Percentiles rank a stretch among this genome's conserved stretches.
Conservation (phyloP, 2,113 vertebrate species). For the Zosterops pallidus region DNA sequence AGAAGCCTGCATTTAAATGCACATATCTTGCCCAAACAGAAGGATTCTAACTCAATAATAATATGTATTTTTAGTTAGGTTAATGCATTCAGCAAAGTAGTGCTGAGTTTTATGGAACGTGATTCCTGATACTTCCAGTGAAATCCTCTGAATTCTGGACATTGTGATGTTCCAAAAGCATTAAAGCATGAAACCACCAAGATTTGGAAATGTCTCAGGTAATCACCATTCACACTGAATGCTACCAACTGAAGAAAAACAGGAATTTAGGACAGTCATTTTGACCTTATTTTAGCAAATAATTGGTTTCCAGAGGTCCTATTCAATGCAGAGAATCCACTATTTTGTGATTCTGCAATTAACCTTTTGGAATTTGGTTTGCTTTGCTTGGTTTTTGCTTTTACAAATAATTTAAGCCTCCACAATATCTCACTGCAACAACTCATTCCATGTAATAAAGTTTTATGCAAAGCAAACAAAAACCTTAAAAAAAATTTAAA, state of each 20-base stretch:
- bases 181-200: not conserved
- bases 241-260: not conserved
- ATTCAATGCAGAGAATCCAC: not conserved
- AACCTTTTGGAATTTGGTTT: not conserved
- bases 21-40: not conserved
- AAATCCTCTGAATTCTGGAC: not conserved
- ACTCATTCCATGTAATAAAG: not conserved
- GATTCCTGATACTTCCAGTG: not conserved
- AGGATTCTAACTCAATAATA: not conserved
- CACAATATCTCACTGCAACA: not conserved
- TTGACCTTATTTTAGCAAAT: not conserved
- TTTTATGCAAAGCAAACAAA: not conserved
- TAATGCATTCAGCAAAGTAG: not conserved
- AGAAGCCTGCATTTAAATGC: not conserved
- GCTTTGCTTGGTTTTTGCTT: not conserved
- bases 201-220: not conserved
- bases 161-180: not conserved
- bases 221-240: not conserved
- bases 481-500: rapidly evolving
- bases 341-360: not conserved
- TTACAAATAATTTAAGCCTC: not conserved
- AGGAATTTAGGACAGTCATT: not conserved
- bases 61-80: not conserved
- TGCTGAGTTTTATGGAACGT: not conserved
- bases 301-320: not conserved